Evolutionary conservation across 2,888 invertebrate species (phyloP).

Genomic region (Trissolcus japonicus): DNA sequence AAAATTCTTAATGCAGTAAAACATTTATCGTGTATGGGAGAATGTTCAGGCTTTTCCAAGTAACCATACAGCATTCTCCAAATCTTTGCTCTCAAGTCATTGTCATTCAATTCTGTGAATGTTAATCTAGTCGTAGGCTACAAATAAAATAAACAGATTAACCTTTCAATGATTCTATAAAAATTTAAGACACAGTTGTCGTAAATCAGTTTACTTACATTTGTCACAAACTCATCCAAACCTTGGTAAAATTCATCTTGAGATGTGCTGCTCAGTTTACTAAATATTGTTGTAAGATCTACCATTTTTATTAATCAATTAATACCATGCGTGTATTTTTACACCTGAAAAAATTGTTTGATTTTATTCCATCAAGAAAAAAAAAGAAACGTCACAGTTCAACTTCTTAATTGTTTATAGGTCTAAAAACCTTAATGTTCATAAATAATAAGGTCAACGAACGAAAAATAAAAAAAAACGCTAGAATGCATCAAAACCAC

Average conservation of each 20-base stretch:
- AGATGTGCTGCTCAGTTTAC: conserved; percentile 64
- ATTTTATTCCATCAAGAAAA: neutral
- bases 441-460: neutral
- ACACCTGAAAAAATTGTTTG: too few relatives aligned
- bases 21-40: conserved; percentile 78
- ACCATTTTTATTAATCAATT: conserved; percentile 4
- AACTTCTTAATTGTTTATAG: neutral
- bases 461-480: too few relatives aligned
- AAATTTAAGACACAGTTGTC: too few relatives aligned
- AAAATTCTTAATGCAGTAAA: conserved; percentile 82
- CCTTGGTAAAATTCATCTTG: conserved; percentile 64
- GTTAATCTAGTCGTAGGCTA: conserved; percentile 79
- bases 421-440: neutral
- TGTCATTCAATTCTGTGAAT: conserved; percentile 80
- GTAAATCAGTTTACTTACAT: conserved; percentile 69
- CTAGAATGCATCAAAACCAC: too few relatives aligned
- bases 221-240: conserved; percentile 74
- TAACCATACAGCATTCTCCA: conserved; percentile 81
- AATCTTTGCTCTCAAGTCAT: conserved; percentile 78
- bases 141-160: conserved; percentile 58
- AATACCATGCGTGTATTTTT: too few relatives aligned
- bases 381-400: neutral
- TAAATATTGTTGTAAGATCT: conserved; percentile 45
- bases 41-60: conserved; percentile 77
- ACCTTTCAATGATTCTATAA: neutral